phyloP scores from a whole-genome alignment of 2,797 vertebrate species.

The Sibirionetta formosa region DNA sequence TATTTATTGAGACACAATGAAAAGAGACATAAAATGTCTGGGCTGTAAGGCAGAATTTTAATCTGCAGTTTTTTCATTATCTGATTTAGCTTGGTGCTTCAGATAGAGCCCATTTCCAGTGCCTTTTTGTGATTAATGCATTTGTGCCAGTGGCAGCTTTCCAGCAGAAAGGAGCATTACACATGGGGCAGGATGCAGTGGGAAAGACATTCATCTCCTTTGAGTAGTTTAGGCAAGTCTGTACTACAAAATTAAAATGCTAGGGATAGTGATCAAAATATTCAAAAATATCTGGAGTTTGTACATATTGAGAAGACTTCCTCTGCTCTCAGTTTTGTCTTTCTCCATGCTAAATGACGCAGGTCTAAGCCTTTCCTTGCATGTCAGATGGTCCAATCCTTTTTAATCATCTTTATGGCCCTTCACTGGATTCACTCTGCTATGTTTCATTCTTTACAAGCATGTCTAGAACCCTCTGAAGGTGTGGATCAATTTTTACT shows the following conservation, averaged over 20 bases:
- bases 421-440: background rate
- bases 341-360: background rate
- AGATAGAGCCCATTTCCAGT: background rate
- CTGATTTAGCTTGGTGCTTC: fast-evolving
- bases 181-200: background rate
- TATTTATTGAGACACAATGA: background rate
- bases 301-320: background rate
- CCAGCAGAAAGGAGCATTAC: background rate
- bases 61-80: background rate
- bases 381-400: background rate
- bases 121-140: background rate
- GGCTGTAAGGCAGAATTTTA: background rate
- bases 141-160: background rate
- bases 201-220: background rate
- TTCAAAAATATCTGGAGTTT: background rate
- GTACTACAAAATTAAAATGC: background rate
- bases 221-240: background rate
- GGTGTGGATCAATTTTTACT: background rate
- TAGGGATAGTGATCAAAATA: background rate
- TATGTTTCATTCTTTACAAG: background rate
- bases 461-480: background rate
- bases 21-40: background rate
- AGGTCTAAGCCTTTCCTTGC: background rate
- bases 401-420: background rate
- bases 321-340: background rate